Percentiles rank a stretch among this genome's conserved stretches.
phyloP scores from a whole-genome alignment of 1,140 invertebrate genomes.

The Sarcophaga peregrina region DNA sequence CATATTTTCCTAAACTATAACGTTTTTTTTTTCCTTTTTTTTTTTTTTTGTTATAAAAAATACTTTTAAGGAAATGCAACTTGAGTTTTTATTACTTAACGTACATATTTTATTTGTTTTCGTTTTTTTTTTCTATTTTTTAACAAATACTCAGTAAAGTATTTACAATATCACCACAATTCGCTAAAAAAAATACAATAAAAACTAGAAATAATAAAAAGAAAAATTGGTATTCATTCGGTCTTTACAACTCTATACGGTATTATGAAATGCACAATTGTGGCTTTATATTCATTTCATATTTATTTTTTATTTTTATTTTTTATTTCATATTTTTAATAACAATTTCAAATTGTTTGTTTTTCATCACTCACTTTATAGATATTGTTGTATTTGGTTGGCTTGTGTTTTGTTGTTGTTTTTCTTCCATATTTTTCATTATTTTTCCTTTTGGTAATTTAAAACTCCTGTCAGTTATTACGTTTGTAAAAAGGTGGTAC shows the following conservation, averaged over 20 bases:
- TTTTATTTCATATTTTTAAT: not conserved
- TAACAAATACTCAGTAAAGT: not conserved
- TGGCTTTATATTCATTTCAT: not conserved
- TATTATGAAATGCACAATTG: constrained; percentile 9
- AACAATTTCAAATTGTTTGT: constrained; percentile 13
- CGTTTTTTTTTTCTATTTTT: not conserved
- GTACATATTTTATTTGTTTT: not conserved
- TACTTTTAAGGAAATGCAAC: constrained; percentile 1
- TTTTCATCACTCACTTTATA: not conserved
- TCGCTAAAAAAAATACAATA: not conserved
- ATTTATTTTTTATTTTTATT: not conserved
- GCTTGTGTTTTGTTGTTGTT: too few species aligned
- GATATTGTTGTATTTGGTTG: too few species aligned
- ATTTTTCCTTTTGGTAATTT: not conserved
- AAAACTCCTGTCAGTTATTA: not conserved
- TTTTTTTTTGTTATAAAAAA: too few species aligned
- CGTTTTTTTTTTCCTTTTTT: too few species aligned
- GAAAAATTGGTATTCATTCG: too few species aligned
- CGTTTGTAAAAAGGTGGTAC: not conserved
- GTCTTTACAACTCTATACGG: not conserved
- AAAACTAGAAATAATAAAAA: not conserved
- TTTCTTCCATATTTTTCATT: not conserved
- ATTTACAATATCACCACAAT: not conserved
- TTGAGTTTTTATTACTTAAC: constrained; percentile 10
- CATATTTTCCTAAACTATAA: too few species aligned